phyloP scores from a whole-genome alignment of 2,113 vertebrate genomes.

The Nothocercus nigrocapillus region DNA sequence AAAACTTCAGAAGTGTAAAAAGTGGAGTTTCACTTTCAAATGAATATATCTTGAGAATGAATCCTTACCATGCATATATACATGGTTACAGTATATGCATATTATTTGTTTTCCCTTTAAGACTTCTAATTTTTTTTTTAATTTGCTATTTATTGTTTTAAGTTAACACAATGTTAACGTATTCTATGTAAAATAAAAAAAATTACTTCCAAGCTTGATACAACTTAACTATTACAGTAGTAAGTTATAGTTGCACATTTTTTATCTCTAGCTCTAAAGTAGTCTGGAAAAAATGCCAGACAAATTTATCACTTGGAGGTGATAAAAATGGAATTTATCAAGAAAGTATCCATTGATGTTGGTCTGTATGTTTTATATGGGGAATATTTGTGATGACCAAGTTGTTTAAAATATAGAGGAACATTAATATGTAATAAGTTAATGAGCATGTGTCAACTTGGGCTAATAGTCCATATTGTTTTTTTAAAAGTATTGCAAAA shows the following conservation, averaged over 20 bases:
- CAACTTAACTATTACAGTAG: not conserved
- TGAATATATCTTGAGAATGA: not conserved
- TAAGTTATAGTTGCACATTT: not conserved
- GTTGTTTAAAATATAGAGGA: not conserved
- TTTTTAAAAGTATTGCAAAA: not conserved
- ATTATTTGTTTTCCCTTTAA: not conserved
- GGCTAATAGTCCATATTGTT: not conserved
- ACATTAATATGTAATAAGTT: not conserved
- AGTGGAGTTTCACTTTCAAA: not conserved
- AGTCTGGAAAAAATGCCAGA: constrained; percentile 4
- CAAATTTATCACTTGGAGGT: not conserved
- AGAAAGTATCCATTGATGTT: not conserved
- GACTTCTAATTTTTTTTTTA: not conserved
- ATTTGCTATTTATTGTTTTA: not conserved
- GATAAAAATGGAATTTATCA: not conserved
- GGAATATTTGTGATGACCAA: not conserved
- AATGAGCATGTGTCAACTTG: not conserved
- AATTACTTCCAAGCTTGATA: not conserved
- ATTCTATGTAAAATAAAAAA: not conserved
- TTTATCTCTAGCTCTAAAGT: not conserved
- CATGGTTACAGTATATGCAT: not conserved
- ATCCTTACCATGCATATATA: not conserved
- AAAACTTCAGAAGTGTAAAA: not conserved
- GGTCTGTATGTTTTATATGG: not conserved
- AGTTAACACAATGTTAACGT: not conserved